A percentile compares a stretch with the other conserved stretches of the same genome.
These are phyloP conservation scores for Sapajus apella DNA, from an alignment of 2,113 vertebrate species.

Conservation along the genomic window DNA sequence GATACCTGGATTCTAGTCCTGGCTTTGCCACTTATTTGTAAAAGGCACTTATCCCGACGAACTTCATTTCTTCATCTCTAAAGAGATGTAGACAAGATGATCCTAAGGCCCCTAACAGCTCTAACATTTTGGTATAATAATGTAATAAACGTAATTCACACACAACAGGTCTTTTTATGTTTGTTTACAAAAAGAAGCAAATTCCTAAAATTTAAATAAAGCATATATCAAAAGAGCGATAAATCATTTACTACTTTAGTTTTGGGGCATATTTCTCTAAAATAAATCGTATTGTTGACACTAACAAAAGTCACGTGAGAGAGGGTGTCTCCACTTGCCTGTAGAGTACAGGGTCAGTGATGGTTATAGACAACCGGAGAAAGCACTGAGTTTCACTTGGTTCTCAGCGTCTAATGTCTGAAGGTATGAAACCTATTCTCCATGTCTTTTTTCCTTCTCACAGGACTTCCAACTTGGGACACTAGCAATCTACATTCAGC, in stretches of 20 bases:
- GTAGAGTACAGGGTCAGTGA: background rate
- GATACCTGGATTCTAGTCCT: background rate
- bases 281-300: background rate
- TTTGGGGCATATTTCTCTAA: background rate
- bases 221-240: background rate
- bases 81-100: background rate
- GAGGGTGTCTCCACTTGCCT: background rate
- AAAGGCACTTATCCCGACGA: background rate
- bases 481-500: background rate
- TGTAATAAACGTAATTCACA: background rate
- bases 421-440: background rate
- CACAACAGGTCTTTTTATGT: constrained; percentile 33
- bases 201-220: constrained; percentile 16
- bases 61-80: background rate
- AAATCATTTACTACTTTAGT: background rate
- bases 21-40: background rate
- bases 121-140: background rate
- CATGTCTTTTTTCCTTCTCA: background rate
- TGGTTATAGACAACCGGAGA: background rate
- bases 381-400: background rate
- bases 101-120: background rate
- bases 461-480: background rate
- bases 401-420: background rate
- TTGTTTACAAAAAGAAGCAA: background rate
- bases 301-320: background rate